A percentile compares a stretch with the other conserved stretches of the same genome.
phyloP scores from a whole-genome alignment of 2,888 invertebrate genomes.

The Xylophagus ater region DNA sequence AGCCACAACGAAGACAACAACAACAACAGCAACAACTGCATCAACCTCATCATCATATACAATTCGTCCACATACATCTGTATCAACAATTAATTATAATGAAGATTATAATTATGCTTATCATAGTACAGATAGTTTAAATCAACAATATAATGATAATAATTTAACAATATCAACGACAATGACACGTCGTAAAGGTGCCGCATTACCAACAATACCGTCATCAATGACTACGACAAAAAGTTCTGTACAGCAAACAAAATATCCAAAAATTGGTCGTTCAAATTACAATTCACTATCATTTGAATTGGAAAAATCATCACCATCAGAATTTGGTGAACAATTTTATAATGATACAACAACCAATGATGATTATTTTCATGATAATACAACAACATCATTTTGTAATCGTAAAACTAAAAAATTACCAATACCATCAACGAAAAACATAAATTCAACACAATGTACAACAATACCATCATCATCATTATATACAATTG shows the following conservation, averaged over 20 bases:
- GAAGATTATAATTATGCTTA: constrained; percentile 62
- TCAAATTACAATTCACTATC: constrained; percentile 6
- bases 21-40: constrained; percentile 7
- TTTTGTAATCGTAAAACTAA: constrained; percentile 17
- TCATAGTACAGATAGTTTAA: constrained; percentile 51
- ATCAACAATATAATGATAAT: constrained; percentile 24
- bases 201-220: constrained; percentile 14
- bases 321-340: neutral
- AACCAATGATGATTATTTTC: constrained; percentile 3
- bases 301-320: constrained; percentile 2
- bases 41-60: constrained; percentile 27
- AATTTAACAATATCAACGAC: constrained; percentile 25
- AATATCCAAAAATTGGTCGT: constrained; percentile 3
- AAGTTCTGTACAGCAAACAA: constrained; percentile 1
- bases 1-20: too few relatives aligned
- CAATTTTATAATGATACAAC: neutral
- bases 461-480: constrained; percentile 6
- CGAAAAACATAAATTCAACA: neutral
- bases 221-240: neutral
- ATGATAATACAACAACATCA: constrained; percentile 3
- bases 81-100: constrained; percentile 43
- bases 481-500: neutral
- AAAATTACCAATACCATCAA: constrained; percentile 28
- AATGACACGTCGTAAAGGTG: constrained; percentile 19
- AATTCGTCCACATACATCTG: constrained; percentile 29